A percentile compares a stretch with the other conserved stretches of the same genome.
phyloP scores from a whole-genome alignment of 2,113 vertebrate species.

The Salvator merianae region DNA sequence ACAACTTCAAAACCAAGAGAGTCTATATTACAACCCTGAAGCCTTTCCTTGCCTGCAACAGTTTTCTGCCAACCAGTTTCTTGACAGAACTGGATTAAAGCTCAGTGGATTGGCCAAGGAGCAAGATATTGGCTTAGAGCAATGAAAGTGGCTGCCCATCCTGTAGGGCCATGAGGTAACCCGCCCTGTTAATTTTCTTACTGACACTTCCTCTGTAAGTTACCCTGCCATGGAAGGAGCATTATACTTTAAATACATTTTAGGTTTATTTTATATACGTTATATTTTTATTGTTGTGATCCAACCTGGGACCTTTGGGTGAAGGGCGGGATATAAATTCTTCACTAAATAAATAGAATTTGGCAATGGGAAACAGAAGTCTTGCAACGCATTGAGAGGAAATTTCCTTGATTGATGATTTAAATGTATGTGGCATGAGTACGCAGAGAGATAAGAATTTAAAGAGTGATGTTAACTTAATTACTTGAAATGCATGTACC shows the following conservation, averaged over 20 bases:
- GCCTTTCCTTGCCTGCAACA: background rate
- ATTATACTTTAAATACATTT: no score
- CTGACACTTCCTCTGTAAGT: no score
- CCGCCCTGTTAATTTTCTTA: no score
- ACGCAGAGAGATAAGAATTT: slow-evolving; percentile 9
- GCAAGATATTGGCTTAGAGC: background rate
- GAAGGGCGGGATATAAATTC: no score
- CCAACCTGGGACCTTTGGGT: no score
- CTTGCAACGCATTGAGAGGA: background rate
- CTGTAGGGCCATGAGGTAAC: background rate
- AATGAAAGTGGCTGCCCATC: no score
- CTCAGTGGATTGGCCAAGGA: background rate
- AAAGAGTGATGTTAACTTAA: slow-evolving; percentile 38
- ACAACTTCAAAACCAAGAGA: background rate
- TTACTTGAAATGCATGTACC: slow-evolving; percentile 30
- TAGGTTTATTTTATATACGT: no score
- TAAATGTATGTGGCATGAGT: background rate
- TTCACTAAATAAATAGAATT: no score
- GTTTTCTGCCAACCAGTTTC: background rate
- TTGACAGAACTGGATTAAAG: background rate
- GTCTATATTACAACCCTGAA: no score
- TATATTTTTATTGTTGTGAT: no score
- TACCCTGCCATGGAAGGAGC: no score
- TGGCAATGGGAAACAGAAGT: background rate
- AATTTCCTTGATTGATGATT: slow-evolving; percentile 30